Evolutionary conservation across 2,888 invertebrate species (phyloP), one percentile per base, ranked within the genome.

Genomic region (Rhingia campestris): DNA sequence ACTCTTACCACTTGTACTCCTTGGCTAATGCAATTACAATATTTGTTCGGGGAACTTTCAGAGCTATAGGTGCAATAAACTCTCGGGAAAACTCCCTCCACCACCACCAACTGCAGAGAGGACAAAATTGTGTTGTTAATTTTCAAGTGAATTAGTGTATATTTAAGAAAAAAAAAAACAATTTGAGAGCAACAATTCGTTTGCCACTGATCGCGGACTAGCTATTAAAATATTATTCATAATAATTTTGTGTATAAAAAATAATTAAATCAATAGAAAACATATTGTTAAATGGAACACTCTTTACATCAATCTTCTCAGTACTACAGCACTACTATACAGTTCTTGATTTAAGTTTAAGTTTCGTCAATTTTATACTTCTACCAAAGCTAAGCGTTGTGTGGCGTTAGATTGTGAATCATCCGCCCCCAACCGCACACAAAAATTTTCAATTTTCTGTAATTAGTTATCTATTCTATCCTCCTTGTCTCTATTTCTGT

Each of bases 171-270:
- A 66, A 75, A 70, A 69, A 54, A 79, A 22, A 22, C 22, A 73
- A 58, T 73, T 70, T 70, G 59, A 58, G 49, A 80, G 61, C 80
- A 56, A 45, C 41, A 66, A 77, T 59, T 22, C 2, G 22, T 22
- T 47, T 53, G 54, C 66, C 58, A 73, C 74, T 63, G 54, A 56
- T 51, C 39, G 56, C 63, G 59, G 56, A 66, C 66, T 80, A 72
- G 47, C 63, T 76, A 63, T 47, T 61, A 45, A 53, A 54, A 70
- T 64, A 49, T 75, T 22, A 37, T 53, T 53, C 70, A 43, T 81
- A 72, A 49, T 81, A 64, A 54, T 75, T 77, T 72, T 77, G 72
- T 77, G 72, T 77, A 61, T 76, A 81, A 66, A 77, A 70, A 39
- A 9, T 32, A 49, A 51, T 35, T 5, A 33, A 43, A 12, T 39